These are phyloP conservation scores for Seira sanloemensis DNA, from an alignment of 2,888 invertebrate species.

Conservation along the genomic window DNA sequence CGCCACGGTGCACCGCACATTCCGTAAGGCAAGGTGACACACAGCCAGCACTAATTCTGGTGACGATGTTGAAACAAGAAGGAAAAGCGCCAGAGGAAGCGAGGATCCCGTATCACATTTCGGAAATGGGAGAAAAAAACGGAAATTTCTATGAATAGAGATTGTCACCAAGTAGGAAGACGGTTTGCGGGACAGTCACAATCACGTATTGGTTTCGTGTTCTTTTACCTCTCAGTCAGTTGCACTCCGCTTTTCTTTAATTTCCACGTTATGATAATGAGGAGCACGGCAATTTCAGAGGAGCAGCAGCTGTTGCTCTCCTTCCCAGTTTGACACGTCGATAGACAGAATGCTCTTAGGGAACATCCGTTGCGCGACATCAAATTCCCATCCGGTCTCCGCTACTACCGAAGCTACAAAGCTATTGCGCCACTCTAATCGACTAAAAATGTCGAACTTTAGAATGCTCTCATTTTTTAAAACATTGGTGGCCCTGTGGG, in stretches of 20 bases:
- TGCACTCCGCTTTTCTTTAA: too few relatives aligned
- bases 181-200: neutral
- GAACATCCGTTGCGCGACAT: constrained; percentile 57
- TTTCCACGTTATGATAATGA: neutral
- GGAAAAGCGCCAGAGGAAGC: too few relatives aligned
- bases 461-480: too few relatives aligned
- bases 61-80: neutral
- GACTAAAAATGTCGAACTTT: too few relatives aligned
- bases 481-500: too few relatives aligned
- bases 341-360: constrained; percentile 50
- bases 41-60: neutral
- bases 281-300: constrained; percentile 10
- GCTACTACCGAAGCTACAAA: constrained; percentile 8
- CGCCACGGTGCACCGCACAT: too few relatives aligned
- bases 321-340: constrained; percentile 18
- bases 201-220: neutral
- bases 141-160: constrained; percentile 47
- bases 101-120: neutral
- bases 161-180: constrained; percentile 24
- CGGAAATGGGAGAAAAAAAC: neutral
- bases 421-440: too few relatives aligned
- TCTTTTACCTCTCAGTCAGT: neutral
- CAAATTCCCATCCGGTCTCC: constrained; percentile 47
- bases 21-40: constrained; percentile 8
- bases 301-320: constrained; percentile 51